Base-by-base conservation (phyloP, 1,140 invertebrate species). In the Leguminivora glycinivorella region DNA sequence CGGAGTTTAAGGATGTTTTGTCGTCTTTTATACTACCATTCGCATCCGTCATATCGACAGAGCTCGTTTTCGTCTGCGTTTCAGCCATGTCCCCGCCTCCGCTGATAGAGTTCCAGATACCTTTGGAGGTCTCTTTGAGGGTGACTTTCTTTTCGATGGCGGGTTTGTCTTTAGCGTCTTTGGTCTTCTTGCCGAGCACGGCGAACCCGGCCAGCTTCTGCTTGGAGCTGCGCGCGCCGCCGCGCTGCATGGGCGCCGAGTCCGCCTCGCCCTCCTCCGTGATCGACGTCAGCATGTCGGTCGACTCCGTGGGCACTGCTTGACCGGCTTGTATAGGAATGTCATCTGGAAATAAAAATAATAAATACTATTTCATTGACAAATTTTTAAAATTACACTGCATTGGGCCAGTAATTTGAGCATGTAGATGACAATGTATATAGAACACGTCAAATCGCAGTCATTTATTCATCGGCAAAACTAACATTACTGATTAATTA, bases 301-400 rank as follows among this genome's bases (percentile, higher is more conserved):
- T 77, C 0, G 85, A 80, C 6, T 92, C 92, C 2, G 88, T 80
- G 0, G 86, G 74, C 24, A 87, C 84, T 4, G 76, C 83, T 72
- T 86, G 87, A 4, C 90, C 89, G 12, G 86, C 88, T 86, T 92
- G 92, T 69, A 92, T 92, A 14, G 91, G 91, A 81, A 92, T 92
- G 75, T 92, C 91, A 81, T 92, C 91, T 92, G 82, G 25, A 89
- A 89, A 79, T 60, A 73, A 79, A 43, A 34, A 26, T 5, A 9
- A 34, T 10, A 1, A 22, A 17, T 19, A 7, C n/a, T 7, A 17
- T 63, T n/a, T 31, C 31, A 17, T 29, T 29, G 17, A n/a, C n/a
- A 31, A 31, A 31, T 5, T 14, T 6, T 29, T 25, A 34, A 34
- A 34, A 58, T 58, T 14, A 58, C 4, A 58, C 56, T 2, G 40